Percentiles rank a stretch among this genome's conserved stretches.
Conservation (phyloP, 2,888 invertebrate genomes). For the Pseudoips prasinana region DNA sequence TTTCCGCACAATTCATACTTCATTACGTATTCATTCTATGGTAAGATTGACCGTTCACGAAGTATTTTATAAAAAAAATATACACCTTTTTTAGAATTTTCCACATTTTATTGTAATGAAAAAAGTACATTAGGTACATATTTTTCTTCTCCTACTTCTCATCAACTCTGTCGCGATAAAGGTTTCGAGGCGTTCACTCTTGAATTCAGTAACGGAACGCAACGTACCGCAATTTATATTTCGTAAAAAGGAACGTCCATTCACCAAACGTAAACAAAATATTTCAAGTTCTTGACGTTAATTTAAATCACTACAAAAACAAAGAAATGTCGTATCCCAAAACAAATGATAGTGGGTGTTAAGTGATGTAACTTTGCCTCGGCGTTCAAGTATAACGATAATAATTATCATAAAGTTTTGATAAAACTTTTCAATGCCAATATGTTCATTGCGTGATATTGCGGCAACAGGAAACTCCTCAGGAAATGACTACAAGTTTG, state of each 20-base stretch:
- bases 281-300: constrained; percentile 26
- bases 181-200: too few relatives aligned
- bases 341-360: constrained; percentile 7
- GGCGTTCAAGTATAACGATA: constrained; percentile 14
- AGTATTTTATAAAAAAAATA: too few relatives aligned
- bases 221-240: constrained; percentile 3
- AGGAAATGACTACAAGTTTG: constrained; percentile 68
- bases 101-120: too few relatives aligned
- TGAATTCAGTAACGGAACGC: constrained; percentile 17
- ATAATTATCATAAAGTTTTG: constrained; percentile 16
- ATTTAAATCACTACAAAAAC: constrained; percentile 31
- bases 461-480: constrained; percentile 58
- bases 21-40: too few relatives aligned
- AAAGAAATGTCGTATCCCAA: constrained; percentile 7
- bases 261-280: constrained; percentile 57
- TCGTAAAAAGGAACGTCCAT: constrained; percentile 43
- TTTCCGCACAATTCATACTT: too few relatives aligned
- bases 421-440: constrained; percentile 27
- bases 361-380: constrained; percentile 1
- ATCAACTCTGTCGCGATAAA: too few relatives aligned
- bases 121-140: too few relatives aligned
- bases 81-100: too few relatives aligned
- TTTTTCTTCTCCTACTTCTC: too few relatives aligned
- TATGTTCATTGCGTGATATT: constrained; percentile 46
- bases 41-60: too few relatives aligned